phyloP scores from a whole-genome alignment of 2,113 vertebrate species.

The Perca flavescens region DNA sequence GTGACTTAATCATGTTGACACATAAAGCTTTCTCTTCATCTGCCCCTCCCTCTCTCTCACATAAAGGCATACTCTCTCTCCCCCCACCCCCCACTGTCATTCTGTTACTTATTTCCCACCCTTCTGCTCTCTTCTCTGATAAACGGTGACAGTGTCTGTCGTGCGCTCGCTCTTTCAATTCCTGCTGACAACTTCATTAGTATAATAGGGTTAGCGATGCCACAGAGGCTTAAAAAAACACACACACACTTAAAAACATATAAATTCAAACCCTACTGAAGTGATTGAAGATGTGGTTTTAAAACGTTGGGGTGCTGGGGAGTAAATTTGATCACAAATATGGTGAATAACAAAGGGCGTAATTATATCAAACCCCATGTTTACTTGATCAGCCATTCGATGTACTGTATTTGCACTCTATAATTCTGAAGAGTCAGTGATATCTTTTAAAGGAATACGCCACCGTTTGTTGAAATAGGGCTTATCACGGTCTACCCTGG shows the following conservation, averaged over 20 bases:
- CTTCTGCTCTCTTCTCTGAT: conserved; percentile 23
- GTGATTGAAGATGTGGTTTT: not conserved
- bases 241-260: not conserved
- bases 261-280: not conserved
- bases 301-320: not conserved
- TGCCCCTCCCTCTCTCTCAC: conserved; percentile 1
- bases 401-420: not conserved
- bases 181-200: conserved; percentile 47
- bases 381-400: not conserved
- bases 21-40: conserved; percentile 57
- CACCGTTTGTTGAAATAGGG: too few species aligned
- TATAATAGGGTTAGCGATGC: conserved; percentile 16
- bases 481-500: too few species aligned
- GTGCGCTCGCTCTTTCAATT: conserved; percentile 9
- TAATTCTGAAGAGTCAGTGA: not conserved
- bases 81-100: not conserved
- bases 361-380: not conserved
- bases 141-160: conserved; percentile 36
- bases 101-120: not conserved
- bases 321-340: not conserved
- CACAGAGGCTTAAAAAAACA: conserved; percentile 1
- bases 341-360: not conserved
- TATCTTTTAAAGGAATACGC: too few species aligned
- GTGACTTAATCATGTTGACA: conserved; percentile 78
- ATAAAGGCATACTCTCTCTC: not conserved